Base-by-base conservation (phyloP, 2,797 vertebrate genomes). In the Lateolabrax maculatus region DNA sequence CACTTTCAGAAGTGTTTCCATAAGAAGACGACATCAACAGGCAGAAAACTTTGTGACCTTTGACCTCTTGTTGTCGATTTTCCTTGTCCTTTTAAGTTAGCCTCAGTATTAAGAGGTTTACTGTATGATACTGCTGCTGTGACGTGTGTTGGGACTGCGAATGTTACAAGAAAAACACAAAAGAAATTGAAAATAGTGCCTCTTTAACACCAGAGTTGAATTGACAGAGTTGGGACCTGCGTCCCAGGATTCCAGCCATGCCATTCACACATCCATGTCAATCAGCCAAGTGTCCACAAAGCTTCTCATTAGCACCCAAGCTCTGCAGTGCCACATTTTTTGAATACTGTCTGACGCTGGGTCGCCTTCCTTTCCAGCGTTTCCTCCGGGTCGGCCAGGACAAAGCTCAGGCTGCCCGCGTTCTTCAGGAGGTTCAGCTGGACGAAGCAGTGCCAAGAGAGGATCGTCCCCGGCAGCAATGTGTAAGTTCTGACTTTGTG, bases 401-500 rank as follows among this genome's bases (percentile, higher is more conserved):
- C 91, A 0, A 95, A 87, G 73, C 77, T 95, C 58, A 90, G 84
- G 75, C 80, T 96, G 27, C 93, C 93, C 0, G 80, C 88, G 0
- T 93, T 96, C 86, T 75, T 96, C 81, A 93, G 71, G 68, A 94
- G 64, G 89, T 90, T 95, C 48, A 86, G 81, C 23, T 61, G 94
- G 73, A 83, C 52, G 0, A 94, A 87, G 80, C 89, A 90, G 21
- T 83, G 87, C 11, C 86, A 84, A 9, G 93, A 95, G 75, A 92
- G 75, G 34, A 94, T 95, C 8, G 66, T 95, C 9, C 89, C 94
- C 0, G 80, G 82, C 48, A 92, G 88, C 48, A 95, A 91, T 9
- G 92, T 96, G 95, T 96, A 84, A 89, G 95, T 92, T 34, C 39
- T 41, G 12, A 65, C 66, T 73, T 44, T 19, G 49, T 41, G 19